These are phyloP conservation scores for Champsocephalus esox DNA, from an alignment of 2,797 vertebrate species.

Conservation along the genomic window DNA sequence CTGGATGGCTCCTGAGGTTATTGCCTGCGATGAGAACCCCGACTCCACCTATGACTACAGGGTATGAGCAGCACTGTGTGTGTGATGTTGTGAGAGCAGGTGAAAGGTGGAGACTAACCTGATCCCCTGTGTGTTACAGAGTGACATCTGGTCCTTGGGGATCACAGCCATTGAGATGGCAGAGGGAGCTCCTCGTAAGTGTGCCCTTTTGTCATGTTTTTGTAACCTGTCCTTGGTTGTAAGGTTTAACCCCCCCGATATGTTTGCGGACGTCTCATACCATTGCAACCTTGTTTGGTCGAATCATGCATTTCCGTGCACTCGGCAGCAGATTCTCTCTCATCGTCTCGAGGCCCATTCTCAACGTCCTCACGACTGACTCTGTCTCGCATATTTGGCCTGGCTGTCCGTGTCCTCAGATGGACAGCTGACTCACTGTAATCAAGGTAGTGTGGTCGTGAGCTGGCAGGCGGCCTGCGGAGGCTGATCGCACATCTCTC, in stretches of 20 bases:
- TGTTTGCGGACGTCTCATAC: no score
- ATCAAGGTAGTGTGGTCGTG: slow-evolving; percentile 76
- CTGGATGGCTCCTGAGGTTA: slow-evolving; percentile 97
- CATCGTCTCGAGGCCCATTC: slow-evolving; percentile 32
- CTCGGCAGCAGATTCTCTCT: slow-evolving; percentile 14
- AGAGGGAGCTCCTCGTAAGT: slow-evolving; percentile 95
- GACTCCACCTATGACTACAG: slow-evolving; percentile 96
- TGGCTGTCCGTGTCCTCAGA: slow-evolving; percentile 70
- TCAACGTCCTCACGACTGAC: slow-evolving; percentile 66
- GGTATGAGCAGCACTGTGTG: slow-evolving; percentile 73
- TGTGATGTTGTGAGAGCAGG: background rate
- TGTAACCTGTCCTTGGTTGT: no score
- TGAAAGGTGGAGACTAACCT: slow-evolving; percentile 22
- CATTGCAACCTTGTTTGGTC: background rate
- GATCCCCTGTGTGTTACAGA: slow-evolving; percentile 80
- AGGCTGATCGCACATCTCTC: slow-evolving; percentile 65
- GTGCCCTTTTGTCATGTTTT: no score
- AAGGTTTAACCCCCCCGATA: no score
- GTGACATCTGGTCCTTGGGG: slow-evolving; percentile 96
- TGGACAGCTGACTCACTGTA: slow-evolving; percentile 78
- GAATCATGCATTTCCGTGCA: slow-evolving; percentile 13
- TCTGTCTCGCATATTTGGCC: slow-evolving; percentile 54
- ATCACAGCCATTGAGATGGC: slow-evolving; percentile 98
- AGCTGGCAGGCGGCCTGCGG: slow-evolving; percentile 70
- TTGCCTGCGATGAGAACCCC: slow-evolving; percentile 95